Evolutionary conservation across 2,113 vertebrate genomes (phyloP).

Genomic region (Callocephalon fimbriatum): DNA sequence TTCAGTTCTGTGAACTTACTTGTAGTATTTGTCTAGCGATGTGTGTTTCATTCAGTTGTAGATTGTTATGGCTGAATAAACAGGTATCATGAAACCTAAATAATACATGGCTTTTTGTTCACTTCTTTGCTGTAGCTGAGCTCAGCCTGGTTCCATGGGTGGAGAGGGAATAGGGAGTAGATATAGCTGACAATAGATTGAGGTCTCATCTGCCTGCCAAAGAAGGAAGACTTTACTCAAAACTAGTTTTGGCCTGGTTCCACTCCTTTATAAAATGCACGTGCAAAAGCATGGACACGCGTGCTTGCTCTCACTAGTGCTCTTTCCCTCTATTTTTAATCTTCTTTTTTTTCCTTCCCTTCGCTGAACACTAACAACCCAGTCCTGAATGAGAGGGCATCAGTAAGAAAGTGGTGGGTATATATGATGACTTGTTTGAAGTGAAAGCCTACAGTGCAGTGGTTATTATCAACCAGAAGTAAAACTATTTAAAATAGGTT

Average conservation of each 20-base stretch:
- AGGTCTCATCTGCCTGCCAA: not conserved
- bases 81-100: not conserved
- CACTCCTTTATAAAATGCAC: accelerated
- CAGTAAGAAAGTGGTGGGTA: not conserved
- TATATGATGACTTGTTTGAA: not conserved
- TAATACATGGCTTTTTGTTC: not conserved
- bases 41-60: not conserved
- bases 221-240: not conserved
- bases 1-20: not conserved
- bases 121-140: not conserved
- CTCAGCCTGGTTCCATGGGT: not conserved
- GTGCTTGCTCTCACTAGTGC: not conserved
- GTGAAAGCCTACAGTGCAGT: not conserved
- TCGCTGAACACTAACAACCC: not conserved
- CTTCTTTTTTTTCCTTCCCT: not conserved
- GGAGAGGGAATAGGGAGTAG: accelerated
- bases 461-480: slow-evolving; percentile 15
- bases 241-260: not conserved
- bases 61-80: not conserved
- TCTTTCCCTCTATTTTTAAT: not conserved
- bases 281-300: accelerated
- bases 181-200: accelerated
- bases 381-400: not conserved
- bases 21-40: not conserved
- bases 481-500: slow-evolving; percentile 33